These are phyloP conservation scores for Dendrophyllia cribrosa DNA, from an alignment of 64 coral and sea anemone species.

Conservation along the genomic window DNA sequence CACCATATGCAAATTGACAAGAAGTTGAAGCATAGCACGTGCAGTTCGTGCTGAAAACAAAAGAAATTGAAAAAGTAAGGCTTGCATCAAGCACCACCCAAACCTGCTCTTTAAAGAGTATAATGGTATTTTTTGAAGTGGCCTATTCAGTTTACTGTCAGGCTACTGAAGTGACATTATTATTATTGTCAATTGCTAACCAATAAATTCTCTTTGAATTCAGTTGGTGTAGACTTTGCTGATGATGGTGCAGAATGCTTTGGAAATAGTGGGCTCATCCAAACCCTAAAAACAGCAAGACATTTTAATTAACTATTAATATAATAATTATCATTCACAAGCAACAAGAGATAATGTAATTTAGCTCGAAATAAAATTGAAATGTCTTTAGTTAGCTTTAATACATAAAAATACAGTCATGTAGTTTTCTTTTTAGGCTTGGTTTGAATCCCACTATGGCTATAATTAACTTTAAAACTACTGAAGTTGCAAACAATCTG, in stretches of 20 bases:
- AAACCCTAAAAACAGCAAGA: conserved; percentile 59
- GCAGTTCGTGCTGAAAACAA: too few species aligned
- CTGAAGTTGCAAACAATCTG: too few species aligned
- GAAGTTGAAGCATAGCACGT: too few species aligned
- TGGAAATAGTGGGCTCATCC: conserved; percentile 95
- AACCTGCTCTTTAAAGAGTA: too few species aligned
- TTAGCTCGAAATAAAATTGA: background rate
- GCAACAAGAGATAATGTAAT: too few species aligned
- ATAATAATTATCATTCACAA: background rate
- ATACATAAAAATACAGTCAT: too few species aligned
- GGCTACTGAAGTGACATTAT: background rate
- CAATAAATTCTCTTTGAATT: conserved; percentile 91
- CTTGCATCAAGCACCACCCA: too few species aligned
- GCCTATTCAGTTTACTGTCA: background rate
- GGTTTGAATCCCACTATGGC: background rate
- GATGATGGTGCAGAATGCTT: conserved; percentile 7
- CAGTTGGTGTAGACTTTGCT: conserved; percentile 21
- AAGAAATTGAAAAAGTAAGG: too few species aligned
- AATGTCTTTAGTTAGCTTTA: background rate
- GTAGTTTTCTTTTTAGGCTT: too few species aligned
- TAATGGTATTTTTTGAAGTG: too few species aligned
- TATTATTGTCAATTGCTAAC: conserved; percentile 11
- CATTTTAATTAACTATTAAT: background rate
- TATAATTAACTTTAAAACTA: too few species aligned
- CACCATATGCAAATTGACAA: too few species aligned